These are phyloP conservation scores for Tachycineta bicolor DNA, from an alignment of 2,113 vertebrate species.

Conservation along the genomic window DNA sequence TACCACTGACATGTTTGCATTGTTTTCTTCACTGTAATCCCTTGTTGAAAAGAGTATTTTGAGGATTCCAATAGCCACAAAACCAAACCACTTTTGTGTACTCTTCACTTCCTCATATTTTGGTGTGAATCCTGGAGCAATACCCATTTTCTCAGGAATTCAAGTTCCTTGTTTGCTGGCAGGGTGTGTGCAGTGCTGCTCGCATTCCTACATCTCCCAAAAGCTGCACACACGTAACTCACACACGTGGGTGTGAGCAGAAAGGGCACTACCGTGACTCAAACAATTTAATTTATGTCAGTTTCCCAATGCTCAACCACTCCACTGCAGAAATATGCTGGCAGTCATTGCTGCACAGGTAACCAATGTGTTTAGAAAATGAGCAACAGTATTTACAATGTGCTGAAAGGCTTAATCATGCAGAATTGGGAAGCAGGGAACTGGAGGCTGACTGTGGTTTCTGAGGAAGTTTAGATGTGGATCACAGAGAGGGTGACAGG, in stretches of 20 bases:
- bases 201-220: not conserved
- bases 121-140: not conserved
- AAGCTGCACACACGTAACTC: not conserved
- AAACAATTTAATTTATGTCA: not conserved
- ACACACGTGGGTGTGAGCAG: not conserved
- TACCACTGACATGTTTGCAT: not conserved
- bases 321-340: not conserved
- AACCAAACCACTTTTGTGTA: not conserved
- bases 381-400: not conserved
- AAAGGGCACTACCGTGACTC: slow-evolving; percentile 47
- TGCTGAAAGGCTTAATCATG: not conserved
- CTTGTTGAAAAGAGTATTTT: not conserved
- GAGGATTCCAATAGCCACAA: not conserved
- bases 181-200: not conserved
- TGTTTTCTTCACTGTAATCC: not conserved
- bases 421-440: not conserved
- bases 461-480: not conserved
- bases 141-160: not conserved
- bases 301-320: not conserved
- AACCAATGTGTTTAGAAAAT: not conserved
- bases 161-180: not conserved
- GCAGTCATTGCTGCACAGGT: not conserved
- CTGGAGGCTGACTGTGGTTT: not conserved
- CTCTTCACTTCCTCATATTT: not conserved
- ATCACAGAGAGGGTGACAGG: not conserved